Evolutionary conservation across 2,113 vertebrate species (phyloP).

Genomic region (Antechinus flavipes): DNA sequence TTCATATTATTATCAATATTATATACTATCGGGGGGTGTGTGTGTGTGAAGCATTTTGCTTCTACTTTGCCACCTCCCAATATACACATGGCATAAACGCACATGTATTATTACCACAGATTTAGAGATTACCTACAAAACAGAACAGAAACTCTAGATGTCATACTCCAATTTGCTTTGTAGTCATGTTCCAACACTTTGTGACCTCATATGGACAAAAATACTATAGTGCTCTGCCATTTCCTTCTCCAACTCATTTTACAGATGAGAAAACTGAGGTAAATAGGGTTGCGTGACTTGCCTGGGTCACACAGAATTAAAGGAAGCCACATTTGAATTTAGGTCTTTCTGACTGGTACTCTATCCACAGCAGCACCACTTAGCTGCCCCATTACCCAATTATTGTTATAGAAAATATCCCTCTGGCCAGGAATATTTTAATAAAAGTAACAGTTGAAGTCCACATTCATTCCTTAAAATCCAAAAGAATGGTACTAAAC

Average conservation of each 20-base stretch:
- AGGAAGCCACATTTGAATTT: not conserved
- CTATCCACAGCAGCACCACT: not conserved
- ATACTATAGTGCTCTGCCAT: not conserved
- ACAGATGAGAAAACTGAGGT: not conserved
- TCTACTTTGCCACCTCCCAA: constrained; percentile 18
- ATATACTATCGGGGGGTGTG: constrained; percentile 69
- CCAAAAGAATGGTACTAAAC: constrained; percentile 52
- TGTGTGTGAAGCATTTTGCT: constrained; percentile 75
- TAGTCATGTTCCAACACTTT: not conserved
- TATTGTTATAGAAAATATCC: constrained; percentile 49
- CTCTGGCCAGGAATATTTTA: constrained; percentile 59
- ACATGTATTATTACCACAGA: constrained; percentile 62
- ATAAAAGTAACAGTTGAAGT: constrained; percentile 50
- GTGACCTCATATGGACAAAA: not conserved
- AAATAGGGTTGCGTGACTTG: not conserved
- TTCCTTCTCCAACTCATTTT: not conserved
- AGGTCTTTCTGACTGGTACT: not conserved
- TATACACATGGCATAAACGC: constrained; percentile 67
- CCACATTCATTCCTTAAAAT: constrained; percentile 52
- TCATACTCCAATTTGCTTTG: constrained; percentile 60
- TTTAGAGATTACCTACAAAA: constrained; percentile 59
- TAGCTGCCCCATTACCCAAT: not conserved
- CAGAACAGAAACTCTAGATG: constrained; percentile 66
- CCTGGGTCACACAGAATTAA: not conserved
- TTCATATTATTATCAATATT: constrained; percentile 72